Base-by-base conservation (phyloP, 1,140 invertebrate genomes). In the Lysiphlebus fabarum region DNA sequence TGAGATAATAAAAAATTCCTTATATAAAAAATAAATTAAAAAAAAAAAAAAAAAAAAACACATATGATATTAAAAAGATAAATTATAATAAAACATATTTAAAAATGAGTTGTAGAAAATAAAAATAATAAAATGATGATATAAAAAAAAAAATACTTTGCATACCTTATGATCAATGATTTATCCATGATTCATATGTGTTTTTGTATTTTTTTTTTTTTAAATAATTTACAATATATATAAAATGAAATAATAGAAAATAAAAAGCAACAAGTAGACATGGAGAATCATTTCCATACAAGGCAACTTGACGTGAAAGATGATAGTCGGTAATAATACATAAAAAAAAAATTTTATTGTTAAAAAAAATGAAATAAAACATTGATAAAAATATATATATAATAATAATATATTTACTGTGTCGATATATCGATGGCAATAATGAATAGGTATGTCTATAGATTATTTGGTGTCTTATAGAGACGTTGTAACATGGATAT, bases 1-100 rank as follows among this genome's bases (percentile, higher is more conserved):
- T 73, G 65, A 73, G 73, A 76, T 72, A 75, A 74, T 65, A 56
- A 7, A 40, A 4, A 7, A 40, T 40, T 40, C 38, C 2, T 8
- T 7, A 40, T 51, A 12, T n/a, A 36, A 38, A 34, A 38, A 3
- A 38, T 5, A 51, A 12, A 5, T 8, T 33, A n/a, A n/a, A 10
- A 34, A 12, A 34, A 33, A 51, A 7, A 14, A 14, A 7, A 14
- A 51, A 36, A 12, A 5, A 11, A 38, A 1, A 38, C 11, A n/a
- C 10, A 36, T 7, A 34, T 33, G 5, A 51, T 51, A n/a, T 34
- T 12, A n/a, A 34, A 4, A 36, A 14, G n/a, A 51, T 5, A 45
- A 45, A 12, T n/a, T 7, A 51, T n/a, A 36, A 36, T n/a, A n/a
- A 51, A 12, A 33, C 6, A 17, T 42, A n/a, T 26, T 26, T 26